phyloP scores from a whole-genome alignment of 2,113 vertebrate species.

The Tetrao urogallus region DNA sequence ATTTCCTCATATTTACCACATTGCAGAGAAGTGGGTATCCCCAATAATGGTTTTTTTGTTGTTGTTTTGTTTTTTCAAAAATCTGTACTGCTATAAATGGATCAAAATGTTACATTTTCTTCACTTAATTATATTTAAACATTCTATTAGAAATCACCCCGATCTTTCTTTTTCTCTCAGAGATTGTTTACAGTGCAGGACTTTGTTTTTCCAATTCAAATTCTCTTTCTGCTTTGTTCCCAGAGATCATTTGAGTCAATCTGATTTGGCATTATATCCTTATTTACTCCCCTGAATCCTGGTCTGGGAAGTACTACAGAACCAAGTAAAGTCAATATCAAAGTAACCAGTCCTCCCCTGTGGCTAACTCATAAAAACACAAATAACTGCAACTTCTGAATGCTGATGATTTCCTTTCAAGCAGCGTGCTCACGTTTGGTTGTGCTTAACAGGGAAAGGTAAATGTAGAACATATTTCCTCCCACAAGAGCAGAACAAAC shows the following conservation, averaged over 20 bases:
- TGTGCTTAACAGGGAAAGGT: neutral
- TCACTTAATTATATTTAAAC: neutral
- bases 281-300: too few relatives aligned
- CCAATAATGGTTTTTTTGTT: neutral
- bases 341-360: neutral
- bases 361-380: neutral
- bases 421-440: accelerated
- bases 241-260: neutral
- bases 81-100: neutral
- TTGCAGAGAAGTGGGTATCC: neutral
- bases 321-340: neutral
- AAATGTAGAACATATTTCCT: neutral
- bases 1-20: neutral
- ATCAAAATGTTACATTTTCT: neutral
- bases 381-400: neutral
- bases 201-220: neutral
- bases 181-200: neutral
- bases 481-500: neutral
- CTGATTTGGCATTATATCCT: neutral
- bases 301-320: neutral
- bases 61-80: neutral
- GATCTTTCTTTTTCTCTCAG: neutral
- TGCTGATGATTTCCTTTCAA: neutral
- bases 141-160: neutral
- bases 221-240: neutral